Evolutionary conservation across 2,888 invertebrate species (phyloP).

Genomic region (Congeria kusceri): DNA sequence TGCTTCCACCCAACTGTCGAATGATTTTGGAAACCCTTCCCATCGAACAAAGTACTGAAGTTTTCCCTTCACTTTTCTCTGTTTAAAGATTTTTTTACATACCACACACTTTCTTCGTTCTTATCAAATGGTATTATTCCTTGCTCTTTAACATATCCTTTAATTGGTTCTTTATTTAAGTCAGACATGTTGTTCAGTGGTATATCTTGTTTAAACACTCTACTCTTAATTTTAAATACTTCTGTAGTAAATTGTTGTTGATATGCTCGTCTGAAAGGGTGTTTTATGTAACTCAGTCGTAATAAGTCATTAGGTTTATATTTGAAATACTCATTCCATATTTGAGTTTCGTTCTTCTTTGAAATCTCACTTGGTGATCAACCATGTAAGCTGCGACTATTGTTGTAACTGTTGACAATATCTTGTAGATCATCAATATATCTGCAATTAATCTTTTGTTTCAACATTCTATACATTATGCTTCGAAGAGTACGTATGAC

Average conservation of each 20-base stretch:
- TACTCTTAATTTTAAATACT: slow-evolving; percentile 39
- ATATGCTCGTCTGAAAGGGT: slow-evolving; percentile 47
- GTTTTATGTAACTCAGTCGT: slow-evolving; percentile 43
- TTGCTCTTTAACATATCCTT: too few species aligned
- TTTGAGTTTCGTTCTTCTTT: slow-evolving; percentile 33
- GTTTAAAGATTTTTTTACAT: slow-evolving; percentile 12
- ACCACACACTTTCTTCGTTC: too few species aligned
- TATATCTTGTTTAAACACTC: slow-evolving; percentile 46
- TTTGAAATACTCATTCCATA: slow-evolving; percentile 33
- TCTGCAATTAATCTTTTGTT: too few species aligned
- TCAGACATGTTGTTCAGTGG: slow-evolving; percentile 44
- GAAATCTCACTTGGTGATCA: not conserved
- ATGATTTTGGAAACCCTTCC: slow-evolving; percentile 9
- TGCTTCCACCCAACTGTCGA: slow-evolving; percentile 42
- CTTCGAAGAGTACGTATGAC: slow-evolving; percentile 37
- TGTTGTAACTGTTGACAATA: too few species aligned
- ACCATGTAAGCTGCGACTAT: too few species aligned
- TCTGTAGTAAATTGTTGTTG: slow-evolving; percentile 49
- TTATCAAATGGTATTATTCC: too few species aligned
- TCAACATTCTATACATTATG: slow-evolving; percentile 24
- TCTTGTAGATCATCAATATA: too few species aligned
- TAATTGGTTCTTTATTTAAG: slow-evolving; percentile 24
- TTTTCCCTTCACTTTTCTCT: slow-evolving; percentile 38
- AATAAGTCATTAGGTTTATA: slow-evolving; percentile 33
- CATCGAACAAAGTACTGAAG: slow-evolving; percentile 40